Evolutionary conservation across 2,113 vertebrate species (phyloP), one percentile per base, ranked within the genome.

Genomic region (Sebastes fasciatus): DNA sequence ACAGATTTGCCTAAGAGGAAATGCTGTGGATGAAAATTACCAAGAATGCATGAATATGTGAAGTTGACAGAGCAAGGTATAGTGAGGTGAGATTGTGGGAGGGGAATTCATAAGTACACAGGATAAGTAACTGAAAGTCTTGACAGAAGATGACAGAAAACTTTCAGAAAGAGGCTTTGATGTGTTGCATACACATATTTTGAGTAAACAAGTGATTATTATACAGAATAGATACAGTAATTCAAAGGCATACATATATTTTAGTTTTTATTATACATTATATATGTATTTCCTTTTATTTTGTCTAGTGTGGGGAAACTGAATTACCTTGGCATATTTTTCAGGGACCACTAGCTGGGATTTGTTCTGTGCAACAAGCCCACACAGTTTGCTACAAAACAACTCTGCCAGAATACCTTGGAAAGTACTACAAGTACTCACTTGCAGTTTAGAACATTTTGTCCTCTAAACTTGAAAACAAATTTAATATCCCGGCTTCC

Each of bases 181-280:
- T 80, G 86, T 81, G 40, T 61, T 57, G 8, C 43, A 49, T 70
- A 62, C 48, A 74, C n/a, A 66, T 54, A 66, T 80, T 88, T 79
- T 84, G 58, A 70, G 79, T 81, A 90, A 89, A 90, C 68, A 86
- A 77, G 69, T 82, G 46, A 79, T 88, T 86, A 74, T 80, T 34
- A 81, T 78, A 57, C 45, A 54, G 57, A 65, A 52, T 42, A 54
- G 70, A 77, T 57, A 46, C 73, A 68, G 62, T 72, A 40, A 77
- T 83, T 83, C 63, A 86, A 73, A 86, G 52, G 55, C 34, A 46
- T n/a, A 19, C 1, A 62, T 52, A 67, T 51, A 76, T 65, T 57
- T 57, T 62, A 48, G 2, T 76, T 68, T 60, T 61, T 40, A 77
- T 70, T 5, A 23, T 54, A 16, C 11, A 42, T 71, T 70, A 42